A percentile compares a stretch with the other conserved stretches of the same genome.
phyloP scores from a whole-genome alignment of 2,888 invertebrate genomes.

The Polyommatus icarus region DNA sequence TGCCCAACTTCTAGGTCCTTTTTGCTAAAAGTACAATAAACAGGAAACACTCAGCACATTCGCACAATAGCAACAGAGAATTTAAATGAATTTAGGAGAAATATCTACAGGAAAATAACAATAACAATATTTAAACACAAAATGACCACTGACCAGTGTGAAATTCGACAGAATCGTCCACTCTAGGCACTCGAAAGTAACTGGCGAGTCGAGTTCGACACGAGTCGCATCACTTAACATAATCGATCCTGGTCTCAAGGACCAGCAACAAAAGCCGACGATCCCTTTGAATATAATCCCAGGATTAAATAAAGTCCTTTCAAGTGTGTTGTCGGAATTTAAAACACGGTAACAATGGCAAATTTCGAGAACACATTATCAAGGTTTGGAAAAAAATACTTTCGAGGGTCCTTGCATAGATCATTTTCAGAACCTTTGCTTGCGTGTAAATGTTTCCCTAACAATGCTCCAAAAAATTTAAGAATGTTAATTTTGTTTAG shows the following conservation, averaged over 20 bases:
- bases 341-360: conserved; percentile 3
- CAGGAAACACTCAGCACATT: no score
- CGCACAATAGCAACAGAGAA: no score
- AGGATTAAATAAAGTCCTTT: conserved; percentile 5
- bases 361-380: background rate
- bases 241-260: conserved; percentile 18
- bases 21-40: no score
- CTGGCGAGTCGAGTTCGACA: background rate
- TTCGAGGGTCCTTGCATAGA: background rate
- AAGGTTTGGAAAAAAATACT: background rate
- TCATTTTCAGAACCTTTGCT: background rate
- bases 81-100: no score
- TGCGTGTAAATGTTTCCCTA: background rate
- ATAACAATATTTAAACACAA: background rate
- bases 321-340: conserved; percentile 16
- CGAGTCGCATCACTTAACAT: conserved; percentile 9
- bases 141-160: background rate
- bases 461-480: background rate
- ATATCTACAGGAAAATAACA: no score
- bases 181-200: background rate
- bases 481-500: background rate
- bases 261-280: conserved; percentile 19
- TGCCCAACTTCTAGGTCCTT: no score
- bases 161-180: background rate
- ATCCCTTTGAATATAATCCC: conserved; percentile 22